Conservation (phyloP, 2,113 vertebrate species). For the Chelonoidis abingdonii region DNA sequence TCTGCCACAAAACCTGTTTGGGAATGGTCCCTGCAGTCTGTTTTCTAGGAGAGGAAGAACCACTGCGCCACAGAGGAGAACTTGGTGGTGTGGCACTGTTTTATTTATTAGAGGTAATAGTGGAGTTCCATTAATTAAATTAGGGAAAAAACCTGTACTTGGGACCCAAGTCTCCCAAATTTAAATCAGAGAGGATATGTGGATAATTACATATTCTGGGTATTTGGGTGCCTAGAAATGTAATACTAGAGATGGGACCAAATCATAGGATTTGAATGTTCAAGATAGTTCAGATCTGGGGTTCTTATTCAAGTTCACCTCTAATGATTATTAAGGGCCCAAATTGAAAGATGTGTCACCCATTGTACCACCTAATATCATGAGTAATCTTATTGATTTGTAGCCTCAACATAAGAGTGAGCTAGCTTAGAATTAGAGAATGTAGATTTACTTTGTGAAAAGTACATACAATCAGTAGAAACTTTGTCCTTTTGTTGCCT, state of each 20-base stretch:
- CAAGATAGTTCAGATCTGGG: background rate
- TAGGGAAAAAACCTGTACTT: background rate
- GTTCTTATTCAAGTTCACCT: background rate
- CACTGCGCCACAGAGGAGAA: rapidly evolving
- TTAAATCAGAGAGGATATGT: background rate
- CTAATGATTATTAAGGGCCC: background rate
- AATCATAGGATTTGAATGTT: background rate
- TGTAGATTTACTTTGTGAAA: background rate
- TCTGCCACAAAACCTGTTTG: background rate
- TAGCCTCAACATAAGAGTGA: background rate
- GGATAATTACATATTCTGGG: background rate
- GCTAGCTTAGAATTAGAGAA: background rate
- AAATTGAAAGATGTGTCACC: background rate
- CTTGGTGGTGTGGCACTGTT: background rate
- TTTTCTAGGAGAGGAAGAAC: no score
- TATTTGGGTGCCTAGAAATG: background rate
- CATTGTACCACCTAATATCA: background rate
- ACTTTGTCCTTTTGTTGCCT: background rate
- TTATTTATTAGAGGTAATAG: background rate
- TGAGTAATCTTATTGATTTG: background rate
- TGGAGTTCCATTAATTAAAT: background rate
- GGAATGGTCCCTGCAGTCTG: rapidly evolving
- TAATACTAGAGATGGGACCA: background rate
- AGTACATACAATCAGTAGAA: background rate
- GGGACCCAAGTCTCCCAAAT: background rate